Percentiles rank a stretch among this genome's conserved stretches.
Conservation (phyloP, 1,140 invertebrate genomes). For the Drosophila novamexicana region DNA sequence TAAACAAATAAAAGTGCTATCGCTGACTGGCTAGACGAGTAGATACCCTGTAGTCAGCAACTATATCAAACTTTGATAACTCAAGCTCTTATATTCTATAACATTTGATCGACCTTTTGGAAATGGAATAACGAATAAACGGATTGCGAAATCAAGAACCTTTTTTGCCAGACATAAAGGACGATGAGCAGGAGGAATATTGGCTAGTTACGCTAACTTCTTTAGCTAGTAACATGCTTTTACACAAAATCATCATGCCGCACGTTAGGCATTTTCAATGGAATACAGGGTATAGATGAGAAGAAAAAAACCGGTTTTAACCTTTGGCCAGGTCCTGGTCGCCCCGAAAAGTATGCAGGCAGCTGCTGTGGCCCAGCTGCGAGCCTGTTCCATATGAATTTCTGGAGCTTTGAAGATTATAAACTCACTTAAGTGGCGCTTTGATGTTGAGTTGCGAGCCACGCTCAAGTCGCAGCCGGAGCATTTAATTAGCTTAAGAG, state of each 20-base stretch:
- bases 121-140: no score
- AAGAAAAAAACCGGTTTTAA: conserved; percentile 11
- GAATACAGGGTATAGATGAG: not conserved
- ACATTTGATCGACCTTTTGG: no score
- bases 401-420: conserved; percentile 84
- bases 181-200: no score
- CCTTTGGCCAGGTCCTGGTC: conserved; percentile 23
- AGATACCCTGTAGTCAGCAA: not conserved
- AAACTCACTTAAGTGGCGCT: conserved; percentile 75
- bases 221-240: no score
- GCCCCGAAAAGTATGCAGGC: conserved; percentile 38
- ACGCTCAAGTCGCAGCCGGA: conserved; percentile 60
- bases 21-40: no score
- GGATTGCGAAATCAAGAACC: no score
- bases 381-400: conserved; percentile 74
- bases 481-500: conserved; percentile 72
- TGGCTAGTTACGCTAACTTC: no score
- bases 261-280: not conserved
- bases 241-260: not conserved
- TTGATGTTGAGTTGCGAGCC: conserved; percentile 71
- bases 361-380: conserved; percentile 39
- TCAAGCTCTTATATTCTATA: no score
- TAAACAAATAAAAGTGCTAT: not conserved
- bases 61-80: no score
- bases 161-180: no score